A percentile compares a stretch with the other conserved stretches of the same genome.
These are phyloP conservation scores for Columbina picui DNA, from an alignment of 2,113 vertebrate species.

Conservation along the genomic window DNA sequence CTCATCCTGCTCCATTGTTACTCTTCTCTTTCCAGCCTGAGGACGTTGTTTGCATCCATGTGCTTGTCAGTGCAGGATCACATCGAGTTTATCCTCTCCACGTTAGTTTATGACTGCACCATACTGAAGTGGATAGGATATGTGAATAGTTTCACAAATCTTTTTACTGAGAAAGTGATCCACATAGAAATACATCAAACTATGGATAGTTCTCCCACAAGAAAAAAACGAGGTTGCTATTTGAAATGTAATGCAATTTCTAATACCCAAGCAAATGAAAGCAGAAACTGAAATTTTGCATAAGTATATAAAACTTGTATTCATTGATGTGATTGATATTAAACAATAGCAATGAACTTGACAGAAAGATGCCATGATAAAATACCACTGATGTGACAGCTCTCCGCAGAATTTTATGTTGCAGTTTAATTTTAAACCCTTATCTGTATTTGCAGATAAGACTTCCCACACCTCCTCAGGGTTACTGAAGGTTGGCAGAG, in stretches of 20 bases:
- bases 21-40: neutral
- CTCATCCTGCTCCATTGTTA: rapidly evolving
- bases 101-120: neutral
- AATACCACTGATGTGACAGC: neutral
- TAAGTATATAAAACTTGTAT: slow-evolving; percentile 6
- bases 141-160: neutral
- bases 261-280: neutral
- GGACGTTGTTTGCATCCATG: neutral
- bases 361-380: neutral
- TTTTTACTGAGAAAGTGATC: neutral
- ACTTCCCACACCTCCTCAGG: neutral
- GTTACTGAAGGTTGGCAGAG: neutral
- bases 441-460: neutral
- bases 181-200: slow-evolving; percentile 14
- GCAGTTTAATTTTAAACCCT: slow-evolving; percentile 11
- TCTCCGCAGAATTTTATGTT: neutral
- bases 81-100: neutral
- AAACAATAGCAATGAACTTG: slow-evolving; percentile 18
- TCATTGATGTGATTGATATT: slow-evolving; percentile 18
- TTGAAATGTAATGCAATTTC: slow-evolving; percentile 1
- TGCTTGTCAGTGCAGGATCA: neutral
- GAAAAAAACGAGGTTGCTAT: neutral
- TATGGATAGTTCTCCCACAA: neutral
- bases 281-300: slow-evolving; percentile 19
- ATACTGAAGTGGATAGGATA: neutral